phyloP scores from a whole-genome alignment of 2,888 invertebrate species.

The Drosophila buzzatii region DNA sequence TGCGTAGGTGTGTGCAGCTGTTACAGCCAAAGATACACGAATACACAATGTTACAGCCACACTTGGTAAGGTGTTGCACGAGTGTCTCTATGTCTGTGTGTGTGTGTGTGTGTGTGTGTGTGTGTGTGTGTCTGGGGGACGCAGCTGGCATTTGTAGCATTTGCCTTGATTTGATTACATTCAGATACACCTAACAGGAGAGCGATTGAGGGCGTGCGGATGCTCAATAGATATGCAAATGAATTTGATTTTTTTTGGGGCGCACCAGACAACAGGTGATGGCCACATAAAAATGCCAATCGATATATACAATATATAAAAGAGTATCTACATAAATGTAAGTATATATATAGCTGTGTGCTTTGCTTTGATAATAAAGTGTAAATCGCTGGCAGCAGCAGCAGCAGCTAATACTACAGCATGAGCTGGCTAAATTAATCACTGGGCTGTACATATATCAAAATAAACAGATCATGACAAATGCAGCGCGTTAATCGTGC shows the following conservation, averaged over 20 bases:
- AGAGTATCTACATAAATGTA: conserved; percentile 1
- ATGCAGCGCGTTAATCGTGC: conserved; percentile 69
- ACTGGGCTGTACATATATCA: conserved; percentile 60
- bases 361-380: conserved; percentile 57
- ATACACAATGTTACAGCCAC: conserved; percentile 22
- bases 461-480: conserved; percentile 81
- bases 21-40: conserved; percentile 32
- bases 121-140: conserved; percentile 34
- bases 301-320: conserved; percentile 53
- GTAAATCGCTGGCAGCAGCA: conserved; percentile 53
- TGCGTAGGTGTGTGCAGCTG: conserved; percentile 57
- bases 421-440: conserved; percentile 65
- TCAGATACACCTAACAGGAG: conserved; percentile 55
- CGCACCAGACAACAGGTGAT: conserved; percentile 68
- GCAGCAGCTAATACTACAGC: conserved; percentile 4
- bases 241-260: conserved; percentile 23
- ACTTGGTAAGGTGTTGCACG: background rate
- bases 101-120: background rate
- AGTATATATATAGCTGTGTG: background rate
- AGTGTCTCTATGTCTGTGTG: background rate
- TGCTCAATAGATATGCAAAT: conserved; percentile 70
- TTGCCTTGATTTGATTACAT: conserved; percentile 76
- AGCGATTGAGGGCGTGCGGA: conserved; percentile 14
- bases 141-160: conserved; percentile 62
- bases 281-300: conserved; percentile 66